phyloP scores from a whole-genome alignment of 2,113 vertebrate genomes.

The Microcebus murinus region DNA sequence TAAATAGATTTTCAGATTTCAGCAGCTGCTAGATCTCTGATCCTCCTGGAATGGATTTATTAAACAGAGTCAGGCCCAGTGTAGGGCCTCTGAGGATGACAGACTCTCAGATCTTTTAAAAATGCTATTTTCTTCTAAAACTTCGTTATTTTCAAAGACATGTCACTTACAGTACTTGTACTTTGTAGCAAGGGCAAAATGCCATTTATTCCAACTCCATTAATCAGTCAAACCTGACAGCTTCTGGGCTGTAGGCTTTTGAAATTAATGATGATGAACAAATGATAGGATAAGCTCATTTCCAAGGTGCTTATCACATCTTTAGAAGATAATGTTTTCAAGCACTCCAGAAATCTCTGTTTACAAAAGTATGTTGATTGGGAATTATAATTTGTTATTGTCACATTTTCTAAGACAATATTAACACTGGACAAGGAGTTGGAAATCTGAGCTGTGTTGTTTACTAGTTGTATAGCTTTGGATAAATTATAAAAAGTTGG shows the following conservation, averaged over 20 bases:
- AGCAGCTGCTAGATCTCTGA: neutral
- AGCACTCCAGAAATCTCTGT: neutral
- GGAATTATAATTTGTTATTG: neutral
- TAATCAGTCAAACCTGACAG: conserved; percentile 40
- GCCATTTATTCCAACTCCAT: neutral
- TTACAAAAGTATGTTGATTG: neutral
- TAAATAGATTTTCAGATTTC: neutral
- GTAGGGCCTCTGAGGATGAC: neutral
- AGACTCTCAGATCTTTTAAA: neutral
- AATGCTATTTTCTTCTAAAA: conserved; percentile 56
- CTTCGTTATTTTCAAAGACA: conserved; percentile 37
- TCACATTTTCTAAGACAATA: neutral
- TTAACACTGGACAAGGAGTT: neutral
- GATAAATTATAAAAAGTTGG: neutral
- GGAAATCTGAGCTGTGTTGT: neutral
- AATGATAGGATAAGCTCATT: neutral
- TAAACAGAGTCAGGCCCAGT: neutral
- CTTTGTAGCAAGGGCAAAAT: conserved; percentile 43
- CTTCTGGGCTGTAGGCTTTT: neutral
- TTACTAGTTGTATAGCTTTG: neutral
- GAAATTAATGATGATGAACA: neutral
- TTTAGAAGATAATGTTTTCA: neutral
- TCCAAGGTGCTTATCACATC: neutral
- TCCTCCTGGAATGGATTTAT: neutral
- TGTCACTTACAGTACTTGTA: conserved; percentile 5